These are phyloP conservation scores for Neosilurus hyrtlii DNA, from an alignment of 2,797 vertebrate species.

Conservation along the genomic window DNA sequence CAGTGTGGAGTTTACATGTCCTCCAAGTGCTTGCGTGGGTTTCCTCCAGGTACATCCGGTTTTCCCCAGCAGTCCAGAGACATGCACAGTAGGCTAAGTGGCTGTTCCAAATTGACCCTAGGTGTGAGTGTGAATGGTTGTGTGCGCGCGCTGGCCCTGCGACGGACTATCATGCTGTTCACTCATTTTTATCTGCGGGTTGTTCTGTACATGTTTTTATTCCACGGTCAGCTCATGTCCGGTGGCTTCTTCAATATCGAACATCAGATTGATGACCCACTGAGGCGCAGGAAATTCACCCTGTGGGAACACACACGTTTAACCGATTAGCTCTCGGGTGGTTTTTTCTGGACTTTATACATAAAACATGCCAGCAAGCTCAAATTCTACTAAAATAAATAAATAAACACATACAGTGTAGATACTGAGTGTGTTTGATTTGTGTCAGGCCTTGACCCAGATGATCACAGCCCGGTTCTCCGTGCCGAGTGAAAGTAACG, in stretches of 20 bases:
- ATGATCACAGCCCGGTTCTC: background rate
- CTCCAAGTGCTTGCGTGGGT: too few species aligned
- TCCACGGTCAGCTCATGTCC: constrained; percentile 73
- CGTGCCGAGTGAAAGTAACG: background rate
- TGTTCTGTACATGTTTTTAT: constrained; percentile 32
- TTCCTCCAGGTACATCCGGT: too few species aligned
- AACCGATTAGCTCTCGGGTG: background rate
- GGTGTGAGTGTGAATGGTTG: too few species aligned
- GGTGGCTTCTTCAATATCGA: constrained; percentile 78
- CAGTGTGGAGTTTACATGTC: too few species aligned
- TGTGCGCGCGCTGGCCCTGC: too few species aligned
- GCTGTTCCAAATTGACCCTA: too few species aligned
- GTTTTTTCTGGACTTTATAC: background rate
- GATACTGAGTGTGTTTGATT: background rate
- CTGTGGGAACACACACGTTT: constrained; percentile 16
- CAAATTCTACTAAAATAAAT: background rate
- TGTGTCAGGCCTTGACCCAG: background rate
- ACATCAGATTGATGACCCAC: constrained; percentile 76
- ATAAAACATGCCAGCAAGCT: background rate
- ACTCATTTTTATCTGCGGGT: too few species aligned
- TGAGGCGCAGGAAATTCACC: constrained; percentile 49
- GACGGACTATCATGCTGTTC: too few species aligned
- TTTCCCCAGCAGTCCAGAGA: too few species aligned
- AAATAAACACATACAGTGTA: background rate
- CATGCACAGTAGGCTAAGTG: too few species aligned